Evolutionary conservation across 2,888 invertebrate species (phyloP).

Genomic region (Cheilosia variabilis): DNA sequence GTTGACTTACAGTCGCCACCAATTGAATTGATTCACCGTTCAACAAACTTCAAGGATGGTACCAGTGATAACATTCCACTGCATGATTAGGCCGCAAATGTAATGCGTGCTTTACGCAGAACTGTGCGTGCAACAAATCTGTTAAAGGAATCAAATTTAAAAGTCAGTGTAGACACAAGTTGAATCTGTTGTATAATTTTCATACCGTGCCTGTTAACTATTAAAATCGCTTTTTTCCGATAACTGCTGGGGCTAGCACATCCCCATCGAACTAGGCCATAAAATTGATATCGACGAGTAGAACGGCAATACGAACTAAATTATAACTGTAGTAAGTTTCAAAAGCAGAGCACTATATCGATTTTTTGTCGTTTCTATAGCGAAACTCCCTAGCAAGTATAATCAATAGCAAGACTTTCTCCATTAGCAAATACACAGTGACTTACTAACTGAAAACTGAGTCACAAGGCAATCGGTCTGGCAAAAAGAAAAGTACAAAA

Average conservation of each 20-base stretch:
- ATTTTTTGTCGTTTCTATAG: conserved; percentile 64
- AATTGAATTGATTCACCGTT: conserved; percentile 12
- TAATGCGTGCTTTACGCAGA: background rate
- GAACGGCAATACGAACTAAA: background rate
- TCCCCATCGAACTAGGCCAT: conserved; percentile 65
- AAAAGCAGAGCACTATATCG: conserved; percentile 28
- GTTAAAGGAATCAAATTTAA: conserved; percentile 33
- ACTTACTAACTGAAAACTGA: background rate
- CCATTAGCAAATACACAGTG: conserved; percentile 22
- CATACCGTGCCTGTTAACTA: conserved; percentile 46
- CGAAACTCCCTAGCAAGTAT: conserved; percentile 64
- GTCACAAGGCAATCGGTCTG: conserved; percentile 20
- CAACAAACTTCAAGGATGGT: background rate
- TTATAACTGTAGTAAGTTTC: conserved; percentile 3
- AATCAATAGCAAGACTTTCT: conserved; percentile 58
- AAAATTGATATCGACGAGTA: conserved; percentile 43
- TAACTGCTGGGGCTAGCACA: conserved; percentile 56
- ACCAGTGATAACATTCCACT: no score
- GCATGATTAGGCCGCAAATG: background rate
- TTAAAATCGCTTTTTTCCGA: conserved; percentile 41
- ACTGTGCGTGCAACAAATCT: conserved; percentile 57
- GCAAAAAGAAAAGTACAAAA: conserved; percentile 5
- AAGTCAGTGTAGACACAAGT: conserved; percentile 7
- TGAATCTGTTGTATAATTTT: conserved; percentile 26
- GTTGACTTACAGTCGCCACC: background rate